These are phyloP conservation scores for Sarcophaga carnaria DNA, from an alignment of 2,888 invertebrate genomes.

Conservation along the genomic window DNA sequence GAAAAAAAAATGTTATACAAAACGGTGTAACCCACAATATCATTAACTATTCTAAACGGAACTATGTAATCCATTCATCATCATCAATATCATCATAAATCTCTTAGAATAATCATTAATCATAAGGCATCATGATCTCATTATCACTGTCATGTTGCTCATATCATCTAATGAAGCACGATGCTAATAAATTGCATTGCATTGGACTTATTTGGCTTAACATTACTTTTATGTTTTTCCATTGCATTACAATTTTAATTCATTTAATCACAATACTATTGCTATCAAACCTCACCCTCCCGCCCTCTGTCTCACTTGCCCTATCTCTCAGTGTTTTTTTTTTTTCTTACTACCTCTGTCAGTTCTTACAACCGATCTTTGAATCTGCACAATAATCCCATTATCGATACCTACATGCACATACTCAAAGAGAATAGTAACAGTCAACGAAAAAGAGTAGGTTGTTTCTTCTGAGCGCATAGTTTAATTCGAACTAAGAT, in stretches of 20 bases:
- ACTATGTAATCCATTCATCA: constrained; percentile 22
- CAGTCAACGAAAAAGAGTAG: too few species aligned
- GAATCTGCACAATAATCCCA: too few species aligned
- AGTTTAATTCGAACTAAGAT: too few species aligned
- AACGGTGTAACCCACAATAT: constrained; percentile 48
- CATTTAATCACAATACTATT: constrained; percentile 19
- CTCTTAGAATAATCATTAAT: constrained; percentile 43
- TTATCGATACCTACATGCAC: too few species aligned
- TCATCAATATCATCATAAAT: constrained; percentile 51
- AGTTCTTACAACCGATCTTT: too few species aligned
- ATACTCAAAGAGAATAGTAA: too few species aligned
- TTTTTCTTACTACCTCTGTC: too few species aligned
- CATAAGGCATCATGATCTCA: constrained; percentile 28
- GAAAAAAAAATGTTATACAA: constrained; percentile 25
- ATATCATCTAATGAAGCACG: not conserved
- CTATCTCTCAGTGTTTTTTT: too few species aligned
- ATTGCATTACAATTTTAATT: constrained; percentile 55
- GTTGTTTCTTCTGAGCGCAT: too few species aligned
- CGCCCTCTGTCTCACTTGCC: not conserved
- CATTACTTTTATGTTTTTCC: constrained; percentile 55
- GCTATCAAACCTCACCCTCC: not conserved
- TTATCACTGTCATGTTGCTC: not conserved
- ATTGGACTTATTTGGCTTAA: constrained; percentile 52
- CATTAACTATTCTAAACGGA: not conserved
- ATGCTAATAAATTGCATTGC: constrained; percentile 32